Conservation (phyloP, 2,888 invertebrate genomes). For the Acanthoscelides obtectus region DNA sequence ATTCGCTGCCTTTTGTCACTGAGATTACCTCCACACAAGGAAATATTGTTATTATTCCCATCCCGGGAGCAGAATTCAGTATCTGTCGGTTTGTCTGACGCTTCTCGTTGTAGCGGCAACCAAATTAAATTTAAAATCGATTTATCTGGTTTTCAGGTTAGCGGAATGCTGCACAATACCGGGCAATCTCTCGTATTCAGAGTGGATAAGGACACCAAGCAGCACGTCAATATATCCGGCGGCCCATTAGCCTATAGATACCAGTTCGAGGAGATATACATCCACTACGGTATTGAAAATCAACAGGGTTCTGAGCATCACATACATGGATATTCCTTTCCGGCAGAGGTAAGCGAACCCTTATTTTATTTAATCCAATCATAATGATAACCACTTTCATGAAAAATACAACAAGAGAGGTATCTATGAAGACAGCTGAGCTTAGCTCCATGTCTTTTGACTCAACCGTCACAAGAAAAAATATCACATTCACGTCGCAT, state of each 20-base stretch:
- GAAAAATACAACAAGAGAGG: too few relatives aligned
- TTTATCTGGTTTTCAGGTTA: slow-evolving; percentile 57
- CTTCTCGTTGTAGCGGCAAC: background rate
- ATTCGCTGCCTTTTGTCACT: too few relatives aligned
- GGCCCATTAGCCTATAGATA: slow-evolving; percentile 95
- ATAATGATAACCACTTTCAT: too few relatives aligned
- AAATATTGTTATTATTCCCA: too few relatives aligned
- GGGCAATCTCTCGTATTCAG: slow-evolving; percentile 92
- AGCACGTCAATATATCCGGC: slow-evolving; percentile 91
- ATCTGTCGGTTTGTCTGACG: background rate
- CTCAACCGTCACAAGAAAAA: too few relatives aligned
- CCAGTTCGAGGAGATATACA: slow-evolving; percentile 92
- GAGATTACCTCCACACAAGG: too few relatives aligned
- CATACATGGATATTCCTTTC: slow-evolving; percentile 91
- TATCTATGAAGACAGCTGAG: too few relatives aligned
- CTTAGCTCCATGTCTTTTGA: too few relatives aligned
- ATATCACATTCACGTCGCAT: too few relatives aligned
- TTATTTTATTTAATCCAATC: background rate
- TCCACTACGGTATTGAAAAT: slow-evolving; percentile 89
- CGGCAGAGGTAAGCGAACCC: slow-evolving; percentile 84
- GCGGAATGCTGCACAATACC: slow-evolving; percentile 85
- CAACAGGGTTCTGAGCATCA: slow-evolving; percentile 93
- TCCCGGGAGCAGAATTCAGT: background rate
- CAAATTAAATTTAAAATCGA: background rate
- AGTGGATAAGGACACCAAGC: slow-evolving; percentile 84